Conservation (phyloP, 2,888 invertebrate genomes). For the Rhyacophila evoluta region DNA sequence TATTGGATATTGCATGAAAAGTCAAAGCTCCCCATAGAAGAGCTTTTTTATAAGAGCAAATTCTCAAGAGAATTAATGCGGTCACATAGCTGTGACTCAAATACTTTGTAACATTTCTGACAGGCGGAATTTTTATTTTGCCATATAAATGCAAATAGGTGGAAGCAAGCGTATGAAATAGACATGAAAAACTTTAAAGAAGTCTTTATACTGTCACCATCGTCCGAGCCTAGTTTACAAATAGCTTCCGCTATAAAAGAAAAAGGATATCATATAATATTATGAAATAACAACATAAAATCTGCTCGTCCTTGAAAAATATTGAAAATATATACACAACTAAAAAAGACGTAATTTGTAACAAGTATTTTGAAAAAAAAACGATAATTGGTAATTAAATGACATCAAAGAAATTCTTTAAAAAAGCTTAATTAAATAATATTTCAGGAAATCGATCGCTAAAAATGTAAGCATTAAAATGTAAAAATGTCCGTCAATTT, state of each 20-base stretch:
- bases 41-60: neutral
- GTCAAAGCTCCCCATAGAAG: neutral
- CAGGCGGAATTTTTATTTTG: constrained; percentile 17
- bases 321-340: too few relatives aligned
- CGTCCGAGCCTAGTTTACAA: constrained; percentile 2
- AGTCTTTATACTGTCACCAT: neutral
- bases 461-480: too few relatives aligned
- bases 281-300: too few relatives aligned
- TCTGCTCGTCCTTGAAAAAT: too few relatives aligned
- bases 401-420: too few relatives aligned
- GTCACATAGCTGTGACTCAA: constrained; percentile 15
- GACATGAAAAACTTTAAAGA: constrained; percentile 20
- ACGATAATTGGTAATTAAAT: too few relatives aligned
- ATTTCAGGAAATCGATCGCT: too few relatives aligned
- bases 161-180: neutral
- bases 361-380: too few relatives aligned
- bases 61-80: neutral
- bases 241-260: constrained; percentile 8
- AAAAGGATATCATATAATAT: neutral
- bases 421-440: too few relatives aligned
- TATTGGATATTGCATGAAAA: neutral
- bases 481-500: too few relatives aligned
- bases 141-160: constrained; percentile 15
- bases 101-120: constrained; percentile 8
- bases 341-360: too few relatives aligned